Percentiles rank a stretch among this genome's conserved stretches.
Conservation (phyloP, 2,113 vertebrate genomes). For the Cyprinus carpio region DNA sequence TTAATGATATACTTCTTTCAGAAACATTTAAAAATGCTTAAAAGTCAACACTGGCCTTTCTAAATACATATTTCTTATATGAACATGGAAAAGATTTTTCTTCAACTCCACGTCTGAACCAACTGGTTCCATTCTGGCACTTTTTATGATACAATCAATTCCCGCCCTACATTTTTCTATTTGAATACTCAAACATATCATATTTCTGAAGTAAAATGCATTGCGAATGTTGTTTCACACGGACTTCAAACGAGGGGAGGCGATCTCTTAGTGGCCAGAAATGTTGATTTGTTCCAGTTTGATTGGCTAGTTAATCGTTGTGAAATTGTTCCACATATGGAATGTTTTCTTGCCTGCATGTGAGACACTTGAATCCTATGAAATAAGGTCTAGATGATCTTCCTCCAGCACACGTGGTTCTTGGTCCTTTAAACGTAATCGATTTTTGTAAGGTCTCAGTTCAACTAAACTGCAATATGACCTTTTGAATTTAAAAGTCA, state of each 20-base stretch:
- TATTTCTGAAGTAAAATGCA: background rate
- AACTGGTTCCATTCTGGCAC: background rate
- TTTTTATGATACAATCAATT: background rate
- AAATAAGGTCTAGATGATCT: slow-evolving; percentile 11
- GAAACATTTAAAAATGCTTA: background rate
- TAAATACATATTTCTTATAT: background rate
- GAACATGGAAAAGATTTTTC: background rate
- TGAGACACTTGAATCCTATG: slow-evolving; percentile 10
- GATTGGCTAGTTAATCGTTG: slow-evolving; percentile 3
- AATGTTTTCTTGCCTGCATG: slow-evolving; percentile 18
- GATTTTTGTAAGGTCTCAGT: slow-evolving; percentile 10
- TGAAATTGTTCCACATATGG: slow-evolving; percentile 34
- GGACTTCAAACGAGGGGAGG: background rate
- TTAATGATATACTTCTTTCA: too few relatives aligned
- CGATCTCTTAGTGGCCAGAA: slow-evolving; percentile 6
- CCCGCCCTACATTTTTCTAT: background rate
- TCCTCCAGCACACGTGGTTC: slow-evolving; percentile 4
- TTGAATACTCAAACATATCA: background rate
- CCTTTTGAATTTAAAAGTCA: slow-evolving; percentile 26
- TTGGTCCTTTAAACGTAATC: background rate
- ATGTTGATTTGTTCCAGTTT: slow-evolving; percentile 38
- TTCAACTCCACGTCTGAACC: background rate
- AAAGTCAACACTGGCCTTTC: background rate
- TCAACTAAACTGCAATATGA: slow-evolving; percentile 14
- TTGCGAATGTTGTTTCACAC: background rate